Percentiles rank a stretch among this genome's conserved stretches.
These are phyloP conservation scores for Aplidium turbinatum DNA, from an alignment of 23 tunicate species.

Conservation along the genomic window DNA sequence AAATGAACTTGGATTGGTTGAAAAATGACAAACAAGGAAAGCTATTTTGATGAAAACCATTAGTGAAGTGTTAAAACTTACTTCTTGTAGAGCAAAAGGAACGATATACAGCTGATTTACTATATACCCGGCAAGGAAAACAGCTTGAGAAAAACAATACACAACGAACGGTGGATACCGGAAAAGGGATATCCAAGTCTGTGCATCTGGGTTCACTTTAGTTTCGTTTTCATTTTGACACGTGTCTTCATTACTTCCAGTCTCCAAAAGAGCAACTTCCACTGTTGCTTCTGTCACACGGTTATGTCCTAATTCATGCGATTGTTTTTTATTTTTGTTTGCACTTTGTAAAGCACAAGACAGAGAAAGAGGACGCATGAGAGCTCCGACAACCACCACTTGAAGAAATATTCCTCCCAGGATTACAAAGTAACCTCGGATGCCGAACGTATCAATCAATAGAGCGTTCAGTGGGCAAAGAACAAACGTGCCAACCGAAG, in stretches of 20 bases:
- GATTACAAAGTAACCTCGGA: slow-evolving; percentile 62
- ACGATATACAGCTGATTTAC: slow-evolving; percentile 72
- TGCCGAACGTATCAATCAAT: slow-evolving; percentile 34
- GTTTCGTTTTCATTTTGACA: not conserved
- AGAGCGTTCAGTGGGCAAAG: slow-evolving; percentile 73
- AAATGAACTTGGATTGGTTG: no score
- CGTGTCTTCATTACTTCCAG: no score
- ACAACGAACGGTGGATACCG: slow-evolving; percentile 47
- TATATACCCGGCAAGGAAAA: slow-evolving; percentile 80
- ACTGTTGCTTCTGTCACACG: no score
- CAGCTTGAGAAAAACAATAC: slow-evolving; percentile 70
- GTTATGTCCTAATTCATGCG: no score
- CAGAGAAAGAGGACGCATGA: slow-evolving; percentile 60
- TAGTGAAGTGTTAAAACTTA: no score
- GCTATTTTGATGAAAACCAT: no score
- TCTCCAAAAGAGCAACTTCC: no score
- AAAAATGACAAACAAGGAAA: no score
- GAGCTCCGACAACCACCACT: slow-evolving; percentile 60
- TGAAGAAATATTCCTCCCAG: slow-evolving; percentile 67
- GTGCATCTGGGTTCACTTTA: not conserved
- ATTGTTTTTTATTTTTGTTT: not conserved
- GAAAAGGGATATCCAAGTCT: slow-evolving; percentile 19
- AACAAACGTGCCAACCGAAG: slow-evolving; percentile 71
- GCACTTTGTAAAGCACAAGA: no score
- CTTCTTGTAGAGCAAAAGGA: slow-evolving; percentile 78